phyloP scores from a whole-genome alignment of 2,797 vertebrate species.

The Rhynchotus rufescens region DNA sequence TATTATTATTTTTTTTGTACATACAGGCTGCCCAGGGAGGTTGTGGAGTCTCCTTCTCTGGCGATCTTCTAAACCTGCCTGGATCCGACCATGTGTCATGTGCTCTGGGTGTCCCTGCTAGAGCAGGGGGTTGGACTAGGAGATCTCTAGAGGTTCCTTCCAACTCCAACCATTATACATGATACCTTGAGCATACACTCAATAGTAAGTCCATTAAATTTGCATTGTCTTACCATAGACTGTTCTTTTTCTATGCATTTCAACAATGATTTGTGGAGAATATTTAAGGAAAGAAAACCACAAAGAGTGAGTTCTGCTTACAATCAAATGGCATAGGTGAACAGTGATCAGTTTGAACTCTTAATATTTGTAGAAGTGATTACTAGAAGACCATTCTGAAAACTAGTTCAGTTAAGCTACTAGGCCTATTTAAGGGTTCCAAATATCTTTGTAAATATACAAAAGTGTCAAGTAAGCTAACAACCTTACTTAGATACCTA shows the following conservation, averaged over 20 bases:
- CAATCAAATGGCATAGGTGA: not conserved
- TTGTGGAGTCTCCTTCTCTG: too few species aligned
- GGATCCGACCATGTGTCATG: too few species aligned
- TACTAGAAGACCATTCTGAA: not conserved
- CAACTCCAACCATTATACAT: not conserved
- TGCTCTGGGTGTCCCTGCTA: too few species aligned
- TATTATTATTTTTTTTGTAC: not conserved
- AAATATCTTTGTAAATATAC: not conserved
- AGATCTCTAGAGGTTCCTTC: too few species aligned
- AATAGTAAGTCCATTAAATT: not conserved
- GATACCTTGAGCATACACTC: not conserved
- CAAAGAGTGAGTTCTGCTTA: not conserved
- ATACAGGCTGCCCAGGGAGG: too few species aligned
- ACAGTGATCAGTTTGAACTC: not conserved
- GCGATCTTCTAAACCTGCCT: too few species aligned
- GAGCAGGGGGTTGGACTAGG: too few species aligned
- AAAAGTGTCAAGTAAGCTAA: not conserved
- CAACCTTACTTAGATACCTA: not conserved
- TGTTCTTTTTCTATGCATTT: not conserved
- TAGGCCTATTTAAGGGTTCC: not conserved
- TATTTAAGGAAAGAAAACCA: not conserved
- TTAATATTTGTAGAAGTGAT: not conserved
- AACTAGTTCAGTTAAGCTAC: not conserved
- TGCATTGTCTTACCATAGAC: not conserved
- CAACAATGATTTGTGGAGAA: not conserved